Percentiles rank a stretch among this genome's conserved stretches.
These are phyloP conservation scores for Scomber japonicus DNA, from an alignment of 2,113 vertebrate genomes.

Conservation along the genomic window DNA sequence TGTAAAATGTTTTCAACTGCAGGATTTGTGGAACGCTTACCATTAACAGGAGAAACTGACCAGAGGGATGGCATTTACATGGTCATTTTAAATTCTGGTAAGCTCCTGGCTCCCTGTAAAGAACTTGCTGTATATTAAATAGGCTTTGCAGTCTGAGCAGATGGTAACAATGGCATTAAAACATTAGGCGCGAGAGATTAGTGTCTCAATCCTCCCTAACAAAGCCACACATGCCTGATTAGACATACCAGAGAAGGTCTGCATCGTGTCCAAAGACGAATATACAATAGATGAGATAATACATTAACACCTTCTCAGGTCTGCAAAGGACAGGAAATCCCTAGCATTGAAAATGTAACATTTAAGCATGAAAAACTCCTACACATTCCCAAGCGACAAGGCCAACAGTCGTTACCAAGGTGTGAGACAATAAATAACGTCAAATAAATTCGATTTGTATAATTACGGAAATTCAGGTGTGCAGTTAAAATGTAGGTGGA, in stretches of 20 bases:
- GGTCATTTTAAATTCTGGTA: constrained; percentile 37
- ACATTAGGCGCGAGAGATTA: constrained; percentile 67
- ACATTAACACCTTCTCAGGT: constrained; percentile 14
- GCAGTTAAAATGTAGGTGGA: not conserved
- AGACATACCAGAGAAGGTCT: constrained; percentile 24
- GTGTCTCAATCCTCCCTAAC: constrained; percentile 56
- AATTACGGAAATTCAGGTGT: constrained; percentile 39
- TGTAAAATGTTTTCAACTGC: not conserved
- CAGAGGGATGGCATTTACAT: constrained; percentile 12
- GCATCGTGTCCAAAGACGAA: constrained; percentile 11
- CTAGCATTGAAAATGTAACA: constrained; percentile 25
- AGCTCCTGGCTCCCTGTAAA: constrained; percentile 49
- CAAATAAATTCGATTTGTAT: constrained; percentile 24
- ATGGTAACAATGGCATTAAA: constrained; percentile 75
- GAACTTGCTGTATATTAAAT: constrained; percentile 44
- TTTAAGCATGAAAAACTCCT: constrained; percentile 24
- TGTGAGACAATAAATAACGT: constrained; percentile 22
- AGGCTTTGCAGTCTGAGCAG: constrained; percentile 57
- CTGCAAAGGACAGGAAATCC: constrained; percentile 3
- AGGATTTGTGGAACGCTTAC: constrained; percentile 9
- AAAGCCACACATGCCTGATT: constrained; percentile 56
- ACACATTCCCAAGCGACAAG: constrained; percentile 8
- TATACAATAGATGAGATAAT: constrained; percentile 36
- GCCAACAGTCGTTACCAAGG: constrained; percentile 4
- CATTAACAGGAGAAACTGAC: constrained; percentile 24